Percentiles rank a stretch among this genome's conserved stretches.
phyloP scores from a whole-genome alignment of 1,140 invertebrate genomes.

The Nautilus pompilius region DNA sequence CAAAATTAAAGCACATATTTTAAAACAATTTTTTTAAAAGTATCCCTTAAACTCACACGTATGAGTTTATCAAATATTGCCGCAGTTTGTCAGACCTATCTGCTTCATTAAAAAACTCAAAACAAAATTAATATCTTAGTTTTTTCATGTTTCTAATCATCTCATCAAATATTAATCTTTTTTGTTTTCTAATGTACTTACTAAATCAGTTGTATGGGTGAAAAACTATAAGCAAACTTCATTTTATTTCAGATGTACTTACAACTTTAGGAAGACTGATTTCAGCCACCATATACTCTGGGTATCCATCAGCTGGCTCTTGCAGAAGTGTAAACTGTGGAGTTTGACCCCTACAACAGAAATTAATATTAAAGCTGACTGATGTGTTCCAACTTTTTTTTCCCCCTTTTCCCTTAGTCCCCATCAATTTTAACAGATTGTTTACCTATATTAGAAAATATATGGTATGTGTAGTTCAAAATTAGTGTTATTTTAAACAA shows the following conservation, averaged over 20 bases:
- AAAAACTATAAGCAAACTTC: not conserved
- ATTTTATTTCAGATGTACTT: slow-evolving; percentile 16
- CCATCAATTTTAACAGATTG: too few relatives aligned
- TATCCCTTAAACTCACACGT: too few relatives aligned
- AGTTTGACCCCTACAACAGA: slow-evolving; percentile 39
- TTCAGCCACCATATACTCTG: slow-evolving; percentile 53
- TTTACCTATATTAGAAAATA: too few relatives aligned
- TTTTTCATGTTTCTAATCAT: too few relatives aligned
- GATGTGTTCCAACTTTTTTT: not conserved
- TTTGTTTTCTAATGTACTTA: not conserved
- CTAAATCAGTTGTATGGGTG: not conserved
- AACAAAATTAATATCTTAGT: not conserved
- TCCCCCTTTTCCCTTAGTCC: not conserved
- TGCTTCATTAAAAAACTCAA: not conserved
- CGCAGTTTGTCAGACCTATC: not conserved
- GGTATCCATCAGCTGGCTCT: slow-evolving; percentile 50
- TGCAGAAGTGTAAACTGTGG: slow-evolving; percentile 50
- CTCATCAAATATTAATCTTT: not conserved
- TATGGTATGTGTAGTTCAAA: too few relatives aligned
- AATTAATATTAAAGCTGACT: not conserved
- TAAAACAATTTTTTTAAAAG: too few relatives aligned
- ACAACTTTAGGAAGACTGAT: slow-evolving; percentile 62
- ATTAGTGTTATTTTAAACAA: too few relatives aligned
- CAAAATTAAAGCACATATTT: too few relatives aligned
- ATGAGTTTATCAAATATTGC: too few relatives aligned